phyloP scores from a whole-genome alignment of 2,888 invertebrate species.

The Blastobasis adustella region DNA sequence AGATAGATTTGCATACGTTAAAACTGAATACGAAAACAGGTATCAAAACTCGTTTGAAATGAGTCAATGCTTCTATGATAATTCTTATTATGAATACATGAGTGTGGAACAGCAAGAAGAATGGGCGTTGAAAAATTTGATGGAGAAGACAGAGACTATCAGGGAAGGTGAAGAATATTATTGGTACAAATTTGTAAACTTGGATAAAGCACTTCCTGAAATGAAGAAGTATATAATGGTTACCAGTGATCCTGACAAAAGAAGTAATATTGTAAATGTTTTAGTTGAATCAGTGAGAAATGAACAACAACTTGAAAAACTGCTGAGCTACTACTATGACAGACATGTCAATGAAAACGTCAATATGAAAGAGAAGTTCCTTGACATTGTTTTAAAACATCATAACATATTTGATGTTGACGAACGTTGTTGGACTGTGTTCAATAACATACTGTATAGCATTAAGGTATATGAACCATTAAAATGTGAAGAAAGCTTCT shows the following conservation, averaged over 20 bases:
- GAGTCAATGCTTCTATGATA: conserved; percentile 17
- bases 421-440: conserved; percentile 35
- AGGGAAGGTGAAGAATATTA: conserved; percentile 29
- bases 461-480: conserved; percentile 29
- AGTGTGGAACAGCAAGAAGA: conserved; percentile 18
- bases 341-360: conserved; percentile 39
- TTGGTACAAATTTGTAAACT: conserved; percentile 44
- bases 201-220: conserved; percentile 30
- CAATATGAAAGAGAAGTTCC: conserved; percentile 27
- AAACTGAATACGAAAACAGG: conserved; percentile 17
- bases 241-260: conserved; percentile 22
- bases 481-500: not conserved
- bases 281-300: conserved; percentile 31
- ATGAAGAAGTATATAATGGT: conserved; percentile 30
- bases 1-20: conserved; percentile 20
- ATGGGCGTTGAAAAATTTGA: conserved; percentile 26
- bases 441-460: conserved; percentile 38
- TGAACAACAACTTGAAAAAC: conserved; percentile 26
- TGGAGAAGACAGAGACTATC: conserved; percentile 22
- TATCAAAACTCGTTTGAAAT: conserved; percentile 26
- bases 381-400: conserved; percentile 22
- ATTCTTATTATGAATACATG: conserved; percentile 18
- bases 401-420: conserved; percentile 36
- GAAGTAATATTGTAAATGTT: conserved; percentile 28
- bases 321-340: conserved; percentile 40